A percentile compares a stretch with the other conserved stretches of the same genome.
Evolutionary conservation across 2,113 vertebrate genomes (phyloP).

Genomic region (Campylomormyrus tamandua): DNA sequence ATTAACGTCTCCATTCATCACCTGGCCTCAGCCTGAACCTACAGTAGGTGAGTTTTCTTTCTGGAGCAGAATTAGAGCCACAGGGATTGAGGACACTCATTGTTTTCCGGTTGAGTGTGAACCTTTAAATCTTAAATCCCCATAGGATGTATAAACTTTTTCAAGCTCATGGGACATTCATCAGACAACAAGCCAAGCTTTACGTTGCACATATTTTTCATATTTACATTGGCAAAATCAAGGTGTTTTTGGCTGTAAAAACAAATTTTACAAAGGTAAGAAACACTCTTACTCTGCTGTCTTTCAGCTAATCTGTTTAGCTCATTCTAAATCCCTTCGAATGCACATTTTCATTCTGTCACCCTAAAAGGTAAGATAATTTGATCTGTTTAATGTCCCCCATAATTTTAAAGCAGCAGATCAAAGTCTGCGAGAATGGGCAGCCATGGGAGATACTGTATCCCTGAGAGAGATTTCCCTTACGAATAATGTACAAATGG

Average conservation of each 20-base stretch:
- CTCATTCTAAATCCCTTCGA: conserved; percentile 26
- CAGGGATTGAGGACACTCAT: conserved; percentile 17
- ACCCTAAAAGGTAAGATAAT: conserved; percentile 44
- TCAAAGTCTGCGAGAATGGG: conserved; percentile 47
- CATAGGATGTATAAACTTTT: not conserved
- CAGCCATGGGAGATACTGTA: conserved; percentile 32
- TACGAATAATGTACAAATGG: conserved; percentile 58
- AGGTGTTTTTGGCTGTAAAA: not conserved
- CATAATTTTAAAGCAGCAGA: conserved; percentile 34
- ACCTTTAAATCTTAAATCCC: conserved; percentile 15
- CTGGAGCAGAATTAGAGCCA: conserved; percentile 15
- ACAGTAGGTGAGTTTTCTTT: conserved; percentile 20
- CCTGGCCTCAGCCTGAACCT: conserved; percentile 33
- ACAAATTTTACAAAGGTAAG: not conserved
- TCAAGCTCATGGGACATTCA: not conserved
- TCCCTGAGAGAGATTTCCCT: conserved; percentile 60
- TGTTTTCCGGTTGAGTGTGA: not conserved
- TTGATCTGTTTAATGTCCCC: conserved; percentile 49
- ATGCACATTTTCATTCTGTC: conserved; percentile 26
- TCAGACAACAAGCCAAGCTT: not conserved
- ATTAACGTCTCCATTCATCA: conserved; percentile 51
- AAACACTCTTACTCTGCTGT: not conserved
- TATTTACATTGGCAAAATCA: not conserved
- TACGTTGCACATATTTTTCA: not conserved
- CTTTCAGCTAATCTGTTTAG: not conserved